These are phyloP conservation scores for Barnardius zonarius DNA, from an alignment of 2,113 vertebrate genomes.

Conservation along the genomic window DNA sequence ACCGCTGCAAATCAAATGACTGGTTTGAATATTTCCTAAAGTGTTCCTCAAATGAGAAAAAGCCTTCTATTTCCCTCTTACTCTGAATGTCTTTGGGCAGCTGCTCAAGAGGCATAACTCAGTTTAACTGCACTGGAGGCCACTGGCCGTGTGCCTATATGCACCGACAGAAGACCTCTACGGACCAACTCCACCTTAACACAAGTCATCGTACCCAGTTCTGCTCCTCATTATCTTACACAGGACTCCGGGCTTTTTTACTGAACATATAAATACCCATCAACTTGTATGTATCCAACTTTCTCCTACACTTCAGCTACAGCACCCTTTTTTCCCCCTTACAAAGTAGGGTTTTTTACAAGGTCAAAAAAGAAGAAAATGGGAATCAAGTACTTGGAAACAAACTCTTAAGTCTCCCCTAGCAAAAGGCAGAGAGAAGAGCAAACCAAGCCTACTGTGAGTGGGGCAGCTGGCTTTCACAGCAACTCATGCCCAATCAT, in stretches of 20 bases:
- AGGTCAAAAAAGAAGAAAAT: neutral
- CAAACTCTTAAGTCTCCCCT: neutral
- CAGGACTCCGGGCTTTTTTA: neutral
- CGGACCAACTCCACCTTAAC: neutral
- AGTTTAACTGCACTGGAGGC: neutral
- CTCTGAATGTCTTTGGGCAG: neutral
- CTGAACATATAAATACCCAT: neutral
- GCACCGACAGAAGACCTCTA: conserved; percentile 1
- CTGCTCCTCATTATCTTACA: neutral
- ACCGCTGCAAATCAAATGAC: neutral
- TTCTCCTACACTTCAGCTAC: neutral
- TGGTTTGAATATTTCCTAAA: neutral
- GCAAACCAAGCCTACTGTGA: neutral
- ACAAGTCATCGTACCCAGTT: neutral
- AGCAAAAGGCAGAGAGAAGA: neutral
- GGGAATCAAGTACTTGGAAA: neutral
- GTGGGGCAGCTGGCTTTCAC: neutral
- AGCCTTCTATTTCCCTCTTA: neutral
- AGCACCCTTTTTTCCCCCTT: neutral
- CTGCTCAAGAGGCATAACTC: neutral
- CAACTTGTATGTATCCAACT: neutral
- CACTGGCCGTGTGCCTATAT: neutral
- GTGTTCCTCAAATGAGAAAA: neutral
- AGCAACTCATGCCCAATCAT: neutral
- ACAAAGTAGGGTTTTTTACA: neutral